Evolutionary conservation across 1,140 invertebrate species (phyloP).

Genomic region (Drosophila fuyamai): DNA sequence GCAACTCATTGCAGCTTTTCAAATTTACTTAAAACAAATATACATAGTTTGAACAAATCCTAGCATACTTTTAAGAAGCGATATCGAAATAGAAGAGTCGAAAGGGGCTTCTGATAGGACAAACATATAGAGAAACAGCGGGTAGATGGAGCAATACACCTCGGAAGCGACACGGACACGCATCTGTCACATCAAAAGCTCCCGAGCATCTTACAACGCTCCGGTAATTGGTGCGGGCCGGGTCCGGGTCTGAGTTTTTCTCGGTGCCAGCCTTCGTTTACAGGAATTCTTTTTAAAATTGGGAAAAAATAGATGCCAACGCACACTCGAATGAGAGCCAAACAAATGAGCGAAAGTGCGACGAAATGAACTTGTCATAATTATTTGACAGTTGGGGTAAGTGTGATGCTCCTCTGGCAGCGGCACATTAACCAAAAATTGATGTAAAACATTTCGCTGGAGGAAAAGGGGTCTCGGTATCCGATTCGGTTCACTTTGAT

Average conservation of each 20-base stretch:
- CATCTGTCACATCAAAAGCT: conserved; percentile 79
- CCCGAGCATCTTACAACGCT: conserved; percentile 68
- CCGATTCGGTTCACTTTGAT: conserved; percentile 69
- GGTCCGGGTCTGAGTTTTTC: background rate
- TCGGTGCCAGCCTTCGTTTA: conserved; percentile 46
- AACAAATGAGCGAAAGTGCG: conserved; percentile 79
- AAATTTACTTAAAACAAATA: background rate
- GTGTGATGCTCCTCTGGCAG: conserved; percentile 41
- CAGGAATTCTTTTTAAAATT: conserved; percentile 69
- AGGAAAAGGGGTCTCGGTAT: conserved; percentile 29
- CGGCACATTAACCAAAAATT: conserved; percentile 60
- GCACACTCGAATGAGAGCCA: conserved; percentile 33
- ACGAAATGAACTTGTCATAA: conserved; percentile 83
- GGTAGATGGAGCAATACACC: conserved; percentile 31
- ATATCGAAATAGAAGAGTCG: background rate
- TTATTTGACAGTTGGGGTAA: conserved; percentile 78
- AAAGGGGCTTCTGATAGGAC: background rate
- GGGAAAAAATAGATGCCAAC: conserved; percentile 35
- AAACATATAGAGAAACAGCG: background rate
- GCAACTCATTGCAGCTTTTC: no score
- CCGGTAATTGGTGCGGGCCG: conserved; percentile 65
- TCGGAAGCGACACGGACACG: conserved; percentile 39
- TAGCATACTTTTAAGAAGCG: conserved; percentile 28
- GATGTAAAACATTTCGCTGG: conserved; percentile 76
- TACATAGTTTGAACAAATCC: background rate